Percentiles rank a stretch among this genome's conserved stretches.
Evolutionary conservation across 2,888 invertebrate species (phyloP).

Genomic region (Invenusta paracnida): DNA sequence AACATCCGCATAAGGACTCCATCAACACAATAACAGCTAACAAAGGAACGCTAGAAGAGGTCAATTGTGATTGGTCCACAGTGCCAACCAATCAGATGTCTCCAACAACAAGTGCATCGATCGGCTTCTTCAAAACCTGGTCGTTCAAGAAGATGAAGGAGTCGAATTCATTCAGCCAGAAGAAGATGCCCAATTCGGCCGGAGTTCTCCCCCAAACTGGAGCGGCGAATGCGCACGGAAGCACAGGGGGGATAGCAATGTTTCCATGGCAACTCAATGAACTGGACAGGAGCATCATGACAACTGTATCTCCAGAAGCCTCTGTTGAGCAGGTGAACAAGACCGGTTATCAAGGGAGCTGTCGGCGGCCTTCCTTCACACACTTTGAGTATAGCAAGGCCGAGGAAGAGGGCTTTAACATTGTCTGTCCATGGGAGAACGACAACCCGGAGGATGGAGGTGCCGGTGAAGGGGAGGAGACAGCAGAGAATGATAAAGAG

Average conservation of each 20-base stretch:
- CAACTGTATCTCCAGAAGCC: not conserved
- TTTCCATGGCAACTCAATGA: conserved; percentile 18
- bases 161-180: not conserved
- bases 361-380: conserved; percentile 25
- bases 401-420: conserved; percentile 25
- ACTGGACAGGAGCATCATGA: not conserved
- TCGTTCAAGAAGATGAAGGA: not conserved
- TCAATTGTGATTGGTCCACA: too few relatives aligned
- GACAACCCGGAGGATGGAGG: not conserved
- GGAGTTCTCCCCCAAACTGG: not conserved
- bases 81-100: not conserved
- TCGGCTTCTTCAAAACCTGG: not conserved
- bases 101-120: not conserved
- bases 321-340: not conserved
- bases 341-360: too few relatives aligned
- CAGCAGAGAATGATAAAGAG: not conserved
- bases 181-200: not conserved
- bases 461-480: not conserved
- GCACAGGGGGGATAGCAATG: not conserved
- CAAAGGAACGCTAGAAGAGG: not conserved
- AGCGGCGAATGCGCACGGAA: not conserved
- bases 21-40: not conserved
- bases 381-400: conserved; percentile 12
- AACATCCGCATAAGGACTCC: not conserved
- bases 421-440: conserved; percentile 34